Conservation (phyloP, 2,113 vertebrate species). For the Cnemophilus loriae region DNA sequence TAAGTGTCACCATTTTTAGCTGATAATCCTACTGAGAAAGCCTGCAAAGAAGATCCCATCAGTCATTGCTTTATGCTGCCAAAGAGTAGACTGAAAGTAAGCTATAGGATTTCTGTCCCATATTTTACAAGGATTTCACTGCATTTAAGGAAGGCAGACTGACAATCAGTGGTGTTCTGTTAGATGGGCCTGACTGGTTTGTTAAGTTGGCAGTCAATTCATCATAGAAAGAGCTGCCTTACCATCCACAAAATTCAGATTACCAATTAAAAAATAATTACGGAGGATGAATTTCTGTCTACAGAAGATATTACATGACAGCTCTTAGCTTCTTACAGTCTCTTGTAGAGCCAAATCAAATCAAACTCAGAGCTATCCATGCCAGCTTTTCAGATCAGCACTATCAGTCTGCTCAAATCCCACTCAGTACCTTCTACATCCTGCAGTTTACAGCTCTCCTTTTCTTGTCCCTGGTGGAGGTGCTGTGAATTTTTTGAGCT, state of each 20-base stretch:
- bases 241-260: not conserved
- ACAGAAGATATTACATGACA: not conserved
- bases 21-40: slow-evolving; percentile 40
- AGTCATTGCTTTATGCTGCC: slow-evolving; percentile 18
- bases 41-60: slow-evolving; percentile 37
- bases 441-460: not conserved
- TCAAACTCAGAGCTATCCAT: not conserved
- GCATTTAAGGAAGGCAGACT: not conserved
- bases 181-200: not conserved
- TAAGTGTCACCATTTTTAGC: not conserved
- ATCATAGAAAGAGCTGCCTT: not conserved
- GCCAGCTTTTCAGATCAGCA: slow-evolving; percentile 9
- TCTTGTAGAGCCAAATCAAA: slow-evolving; percentile 8
- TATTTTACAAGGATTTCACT: slow-evolving; percentile 13
- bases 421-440: slow-evolving; percentile 22
- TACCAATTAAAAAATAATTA: slow-evolving; percentile 29
- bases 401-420: not conserved
- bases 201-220: not conserved
- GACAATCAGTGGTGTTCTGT: slow-evolving; percentile 15
- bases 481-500: slow-evolving; percentile 76
- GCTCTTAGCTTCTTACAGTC: not conserved
- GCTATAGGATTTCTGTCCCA: slow-evolving; percentile 13
- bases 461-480: slow-evolving; percentile 46
- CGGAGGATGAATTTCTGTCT: not conserved
- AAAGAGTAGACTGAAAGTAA: slow-evolving; percentile 1